phyloP scores from a whole-genome alignment of 1,140 invertebrate species.

The Procambarus virginalis region DNA sequence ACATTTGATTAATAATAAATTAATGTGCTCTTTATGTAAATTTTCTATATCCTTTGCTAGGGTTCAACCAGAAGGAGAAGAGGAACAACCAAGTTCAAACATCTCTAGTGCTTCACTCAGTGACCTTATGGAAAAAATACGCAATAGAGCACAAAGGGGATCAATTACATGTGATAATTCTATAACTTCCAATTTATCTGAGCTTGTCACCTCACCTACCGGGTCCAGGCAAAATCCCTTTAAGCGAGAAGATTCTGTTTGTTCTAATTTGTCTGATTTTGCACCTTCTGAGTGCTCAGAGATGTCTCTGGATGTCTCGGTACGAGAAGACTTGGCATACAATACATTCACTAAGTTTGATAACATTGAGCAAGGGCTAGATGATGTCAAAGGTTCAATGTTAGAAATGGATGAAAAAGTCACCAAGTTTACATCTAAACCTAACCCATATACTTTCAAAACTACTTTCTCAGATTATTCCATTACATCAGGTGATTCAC shows the following conservation, averaged over 20 bases:
- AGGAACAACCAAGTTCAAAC: slow-evolving; percentile 2
- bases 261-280: slow-evolving; percentile 54
- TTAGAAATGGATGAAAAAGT: slow-evolving; percentile 59
- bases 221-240: slow-evolving; percentile 40
- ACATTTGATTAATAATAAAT: neutral
- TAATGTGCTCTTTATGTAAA: neutral
- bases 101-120: slow-evolving; percentile 53
- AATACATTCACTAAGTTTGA: slow-evolving; percentile 44
- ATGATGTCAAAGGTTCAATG: slow-evolving; percentile 56
- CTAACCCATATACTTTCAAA: slow-evolving; percentile 55
- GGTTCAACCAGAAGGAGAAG: slow-evolving; percentile 52
- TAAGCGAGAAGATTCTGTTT: slow-evolving; percentile 57
- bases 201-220: slow-evolving; percentile 29
- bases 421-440: slow-evolving; percentile 41
- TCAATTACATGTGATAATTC: slow-evolving; percentile 52
- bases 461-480: slow-evolving; percentile 59
- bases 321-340: slow-evolving; percentile 44
- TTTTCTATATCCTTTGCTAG: neutral
- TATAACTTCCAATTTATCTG: slow-evolving; percentile 52
- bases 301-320: slow-evolving; percentile 52
- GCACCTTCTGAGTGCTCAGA: slow-evolving; percentile 62
- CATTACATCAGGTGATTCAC: slow-evolving; percentile 45
- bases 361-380: slow-evolving; percentile 57
- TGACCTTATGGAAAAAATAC: slow-evolving; percentile 59
- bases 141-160: slow-evolving; percentile 35